phyloP scores from a whole-genome alignment of 2,113 vertebrate species.

The Poeciliopsis occidentalis region DNA sequence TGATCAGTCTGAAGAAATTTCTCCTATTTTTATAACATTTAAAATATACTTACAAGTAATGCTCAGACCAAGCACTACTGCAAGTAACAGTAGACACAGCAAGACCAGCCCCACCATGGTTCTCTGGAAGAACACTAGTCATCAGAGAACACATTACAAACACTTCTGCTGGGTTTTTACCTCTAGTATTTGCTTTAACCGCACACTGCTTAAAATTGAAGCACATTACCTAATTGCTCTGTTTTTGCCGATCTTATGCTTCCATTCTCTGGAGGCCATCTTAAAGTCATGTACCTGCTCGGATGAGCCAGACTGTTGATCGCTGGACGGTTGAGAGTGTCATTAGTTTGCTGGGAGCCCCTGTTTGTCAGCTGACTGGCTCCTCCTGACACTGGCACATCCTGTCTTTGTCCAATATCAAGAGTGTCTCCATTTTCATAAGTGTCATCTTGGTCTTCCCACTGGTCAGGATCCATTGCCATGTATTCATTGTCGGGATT shows the following conservation, averaged over 20 bases:
- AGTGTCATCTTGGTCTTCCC: background rate
- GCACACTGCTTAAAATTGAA: background rate
- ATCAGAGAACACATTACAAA: background rate
- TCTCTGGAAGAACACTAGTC: constrained; percentile 2
- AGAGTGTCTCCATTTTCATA: constrained; percentile 23
- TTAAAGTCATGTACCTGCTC: constrained; percentile 18
- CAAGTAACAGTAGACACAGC: constrained; percentile 13
- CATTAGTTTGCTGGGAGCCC: background rate
- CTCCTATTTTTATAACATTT: background rate
- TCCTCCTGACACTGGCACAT: background rate
- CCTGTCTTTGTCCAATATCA: background rate
- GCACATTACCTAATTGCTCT: constrained; percentile 8
- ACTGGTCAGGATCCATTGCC: constrained; percentile 20
- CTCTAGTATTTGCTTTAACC: background rate
- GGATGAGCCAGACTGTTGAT: background rate
- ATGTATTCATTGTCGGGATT: constrained; percentile 23
- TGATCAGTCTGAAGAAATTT: background rate
- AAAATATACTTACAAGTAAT: background rate
- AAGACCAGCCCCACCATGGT: background rate
- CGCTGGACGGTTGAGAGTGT: background rate
- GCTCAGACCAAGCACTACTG: background rate
- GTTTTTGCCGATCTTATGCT: background rate
- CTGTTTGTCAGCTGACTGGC: background rate
- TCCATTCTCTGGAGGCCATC: background rate
- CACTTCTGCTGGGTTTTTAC: background rate